Conservation (phyloP, 2,888 invertebrate species). For the Carcina quercana region DNA sequence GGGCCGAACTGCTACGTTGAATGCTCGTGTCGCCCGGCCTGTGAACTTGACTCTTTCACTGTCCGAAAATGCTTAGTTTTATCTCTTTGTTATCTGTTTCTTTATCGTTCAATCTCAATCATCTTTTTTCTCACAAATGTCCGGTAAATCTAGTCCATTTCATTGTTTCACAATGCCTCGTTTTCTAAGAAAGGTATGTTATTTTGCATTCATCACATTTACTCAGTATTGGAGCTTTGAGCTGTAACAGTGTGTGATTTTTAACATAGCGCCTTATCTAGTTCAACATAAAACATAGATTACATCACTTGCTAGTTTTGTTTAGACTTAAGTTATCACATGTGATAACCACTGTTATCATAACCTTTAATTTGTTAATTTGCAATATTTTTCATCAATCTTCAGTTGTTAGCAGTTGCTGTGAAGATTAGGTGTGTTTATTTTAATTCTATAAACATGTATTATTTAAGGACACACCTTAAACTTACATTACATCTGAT, state of each 20-base stretch:
- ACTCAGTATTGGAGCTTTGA: not conserved
- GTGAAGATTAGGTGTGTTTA: not conserved
- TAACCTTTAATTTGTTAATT: conserved; percentile 29
- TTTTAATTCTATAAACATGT: not conserved
- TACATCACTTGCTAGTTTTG: conserved; percentile 23
- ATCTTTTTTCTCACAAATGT: conserved; percentile 37
- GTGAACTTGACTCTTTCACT: conserved; percentile 18
- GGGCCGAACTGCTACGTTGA: not conserved
- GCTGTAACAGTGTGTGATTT: not conserved
- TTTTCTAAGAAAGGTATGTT: conserved; percentile 52
- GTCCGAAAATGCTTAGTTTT: conserved; percentile 35
- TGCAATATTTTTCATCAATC: not conserved
- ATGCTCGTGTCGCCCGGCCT: conserved; percentile 22
- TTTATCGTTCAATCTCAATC: conserved; percentile 51
- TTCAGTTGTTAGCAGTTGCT: not conserved
- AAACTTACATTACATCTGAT: no score
- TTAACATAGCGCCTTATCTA: conserved; percentile 13
- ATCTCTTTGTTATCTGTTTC: conserved; percentile 56
- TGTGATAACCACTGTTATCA: conserved; percentile 34
- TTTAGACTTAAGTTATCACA: conserved; percentile 19
- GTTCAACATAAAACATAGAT: conserved; percentile 15
- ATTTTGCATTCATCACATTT: conserved; percentile 4
- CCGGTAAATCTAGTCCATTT: conserved; percentile 26
- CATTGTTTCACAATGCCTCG: conserved; percentile 46
- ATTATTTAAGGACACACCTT: no score